Percentiles rank a stretch among this genome's conserved stretches.
phyloP scores from a whole-genome alignment of 2,113 vertebrate species.

The Drymodes brunneopygia region DNA sequence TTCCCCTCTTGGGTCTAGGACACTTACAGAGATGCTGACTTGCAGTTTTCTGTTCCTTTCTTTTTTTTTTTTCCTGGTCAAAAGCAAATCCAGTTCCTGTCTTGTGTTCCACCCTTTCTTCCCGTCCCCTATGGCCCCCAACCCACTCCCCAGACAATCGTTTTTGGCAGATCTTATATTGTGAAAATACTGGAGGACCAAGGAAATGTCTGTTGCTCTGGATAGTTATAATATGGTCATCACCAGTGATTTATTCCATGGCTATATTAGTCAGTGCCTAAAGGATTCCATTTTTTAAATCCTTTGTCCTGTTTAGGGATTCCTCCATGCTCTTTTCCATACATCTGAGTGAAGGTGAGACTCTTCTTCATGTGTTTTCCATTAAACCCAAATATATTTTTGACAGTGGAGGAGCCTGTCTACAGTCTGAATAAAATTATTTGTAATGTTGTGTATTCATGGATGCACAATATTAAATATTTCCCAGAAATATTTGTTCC shows the following conservation, averaged over 20 bases:
- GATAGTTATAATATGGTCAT: neutral
- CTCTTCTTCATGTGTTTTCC: neutral
- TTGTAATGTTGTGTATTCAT: neutral
- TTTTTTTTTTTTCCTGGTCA: neutral
- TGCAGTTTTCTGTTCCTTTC: neutral
- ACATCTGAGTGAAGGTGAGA: neutral
- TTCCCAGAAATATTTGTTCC: neutral
- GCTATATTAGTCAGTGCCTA: neutral
- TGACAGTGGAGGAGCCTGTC: neutral
- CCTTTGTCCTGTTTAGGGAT: neutral
- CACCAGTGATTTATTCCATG: neutral
- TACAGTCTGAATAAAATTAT: neutral
- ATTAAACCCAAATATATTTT: neutral
- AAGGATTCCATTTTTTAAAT: neutral
- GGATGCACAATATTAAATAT: neutral
- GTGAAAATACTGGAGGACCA: neutral
- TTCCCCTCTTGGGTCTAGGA: neutral
- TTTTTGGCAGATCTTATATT: neutral
- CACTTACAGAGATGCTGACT: neutral
- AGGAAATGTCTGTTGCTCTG: neutral
- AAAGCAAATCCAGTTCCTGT: neutral
- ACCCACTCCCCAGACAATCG: fast-evolving
- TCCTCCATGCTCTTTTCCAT: neutral
- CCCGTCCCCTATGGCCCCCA: neutral
- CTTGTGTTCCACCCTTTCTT: neutral